phyloP scores from a whole-genome alignment of 2,113 vertebrate species.

The Bubo blakistoni region DNA sequence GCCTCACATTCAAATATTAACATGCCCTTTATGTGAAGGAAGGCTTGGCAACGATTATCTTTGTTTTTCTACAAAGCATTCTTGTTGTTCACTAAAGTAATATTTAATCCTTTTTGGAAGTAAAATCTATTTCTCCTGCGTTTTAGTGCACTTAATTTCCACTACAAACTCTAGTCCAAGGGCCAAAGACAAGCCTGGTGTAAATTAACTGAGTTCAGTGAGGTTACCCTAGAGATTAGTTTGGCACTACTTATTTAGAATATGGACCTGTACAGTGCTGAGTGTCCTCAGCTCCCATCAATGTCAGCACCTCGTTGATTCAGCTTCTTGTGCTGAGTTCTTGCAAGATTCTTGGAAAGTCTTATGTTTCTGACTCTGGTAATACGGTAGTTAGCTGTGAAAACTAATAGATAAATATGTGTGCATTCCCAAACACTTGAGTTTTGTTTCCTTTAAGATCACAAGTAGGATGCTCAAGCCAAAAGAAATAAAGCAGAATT shows the following conservation, averaged over 20 bases:
- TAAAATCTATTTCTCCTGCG: background rate
- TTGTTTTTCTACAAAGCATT: background rate
- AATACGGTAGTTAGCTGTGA: background rate
- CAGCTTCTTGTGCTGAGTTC: background rate
- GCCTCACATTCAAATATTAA: background rate
- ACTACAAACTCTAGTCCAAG: background rate
- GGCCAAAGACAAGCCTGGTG: background rate
- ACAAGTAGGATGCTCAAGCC: background rate
- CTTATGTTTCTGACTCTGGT: background rate
- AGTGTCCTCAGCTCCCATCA: background rate
- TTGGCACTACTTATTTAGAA: background rate
- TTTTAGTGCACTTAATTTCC: background rate
- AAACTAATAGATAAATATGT: constrained; percentile 12
- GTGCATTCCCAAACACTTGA: background rate
- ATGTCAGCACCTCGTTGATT: background rate
- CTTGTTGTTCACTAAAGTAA: background rate
- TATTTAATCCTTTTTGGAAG: background rate
- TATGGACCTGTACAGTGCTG: background rate
- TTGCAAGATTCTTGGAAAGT: background rate
- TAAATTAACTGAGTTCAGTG: background rate
- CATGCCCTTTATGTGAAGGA: background rate
- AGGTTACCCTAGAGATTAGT: background rate
- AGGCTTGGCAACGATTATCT: background rate
- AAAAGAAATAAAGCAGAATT: background rate
- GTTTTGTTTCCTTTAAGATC: constrained; percentile 11